Base-by-base conservation (phyloP, 2,797 vertebrate genomes). In the Capromys pilorides region DNA sequence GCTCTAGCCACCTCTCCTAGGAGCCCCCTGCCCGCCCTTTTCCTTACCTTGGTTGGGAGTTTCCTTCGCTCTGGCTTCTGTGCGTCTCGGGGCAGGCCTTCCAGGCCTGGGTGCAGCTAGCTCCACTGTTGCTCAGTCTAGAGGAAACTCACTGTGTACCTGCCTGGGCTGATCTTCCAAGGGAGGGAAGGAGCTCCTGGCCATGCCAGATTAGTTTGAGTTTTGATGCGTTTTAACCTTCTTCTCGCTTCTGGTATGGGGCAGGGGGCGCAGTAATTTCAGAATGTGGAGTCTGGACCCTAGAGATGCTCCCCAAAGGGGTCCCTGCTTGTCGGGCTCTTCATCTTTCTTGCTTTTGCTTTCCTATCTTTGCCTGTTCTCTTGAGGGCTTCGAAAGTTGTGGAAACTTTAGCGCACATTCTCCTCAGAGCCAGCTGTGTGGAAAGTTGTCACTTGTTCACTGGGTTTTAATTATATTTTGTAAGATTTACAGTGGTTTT, bases 1-100 rank as follows among this genome's bases (percentile, higher is more conserved):
- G 96, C 97, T 98, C 95, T 95, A 97, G 97, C 95, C 97, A 93
- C 97, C 95, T 98, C 96, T 86, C 77, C 91, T 80, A 90, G 57
- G 92, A 94, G 84, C 90, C 49, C 88, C 84, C 90, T 89, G 78
- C 86, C 24, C 26, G 12, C 57, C 96, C 80, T 54, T 91, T 96
- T 93, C 84, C 66, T 96, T 94, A 87, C 88, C 95, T 95, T 36
- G 83, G 33, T 36, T 91, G 93, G 78, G 61, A 91, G 96, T 91
- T 93, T 54, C 54, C 94, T 78, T 83, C 1, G 19, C 61, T 61
- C 2, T 45, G 14, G 59, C 49, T 95, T 83, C 90, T 5, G 2
- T 71, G 67, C 12, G 90, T 80, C 28, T 97, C 92, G 82, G 88
- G 94, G 80, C 94, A 54, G 80, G 79, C 95, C 73, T 49, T 90